A percentile compares a stretch with the other conserved stretches of the same genome.
These are phyloP conservation scores for Spisula solida DNA, from an alignment of 2,888 invertebrate genomes.

Conservation along the genomic window DNA sequence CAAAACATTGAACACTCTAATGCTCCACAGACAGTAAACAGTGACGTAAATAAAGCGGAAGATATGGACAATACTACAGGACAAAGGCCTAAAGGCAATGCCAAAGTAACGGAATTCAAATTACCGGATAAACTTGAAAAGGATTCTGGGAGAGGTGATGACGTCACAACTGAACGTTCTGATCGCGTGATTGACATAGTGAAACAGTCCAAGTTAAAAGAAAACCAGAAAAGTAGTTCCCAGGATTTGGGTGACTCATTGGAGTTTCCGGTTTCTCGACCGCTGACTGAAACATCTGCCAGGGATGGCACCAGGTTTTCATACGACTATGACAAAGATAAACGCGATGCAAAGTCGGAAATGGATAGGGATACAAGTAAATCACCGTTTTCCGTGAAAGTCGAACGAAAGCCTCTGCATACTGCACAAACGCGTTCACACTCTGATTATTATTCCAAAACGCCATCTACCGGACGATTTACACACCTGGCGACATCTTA, in stretches of 20 bases:
- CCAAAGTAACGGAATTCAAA: constrained; percentile 61
- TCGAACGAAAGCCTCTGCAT: constrained; percentile 70
- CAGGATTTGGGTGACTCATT: constrained; percentile 60
- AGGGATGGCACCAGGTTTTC: constrained; percentile 67
- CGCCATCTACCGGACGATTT: constrained; percentile 64
- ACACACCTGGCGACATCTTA: constrained; percentile 66
- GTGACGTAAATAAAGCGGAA: neutral
- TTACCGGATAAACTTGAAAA: constrained; percentile 40
- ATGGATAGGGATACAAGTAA: constrained; percentile 50
- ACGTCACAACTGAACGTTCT: constrained; percentile 33
- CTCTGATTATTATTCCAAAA: constrained; percentile 72
- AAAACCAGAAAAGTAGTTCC: constrained; percentile 26
- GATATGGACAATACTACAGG: constrained; percentile 18
- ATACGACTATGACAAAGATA: constrained; percentile 56
- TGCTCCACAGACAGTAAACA: neutral
- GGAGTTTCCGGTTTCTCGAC: constrained; percentile 61
- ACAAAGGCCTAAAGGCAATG: constrained; percentile 47
- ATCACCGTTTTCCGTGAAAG: constrained; percentile 69
- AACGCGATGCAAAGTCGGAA: constrained; percentile 53
- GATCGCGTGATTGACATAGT: constrained; percentile 69
- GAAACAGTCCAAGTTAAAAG: constrained; percentile 68
- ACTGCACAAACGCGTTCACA: constrained; percentile 66
- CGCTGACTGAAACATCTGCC: constrained; percentile 64
- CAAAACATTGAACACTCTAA: neutral
- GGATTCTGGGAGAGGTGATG: constrained; percentile 50